phyloP scores from a whole-genome alignment of 2,113 vertebrate genomes.

The Rhinolophus sinicus region DNA sequence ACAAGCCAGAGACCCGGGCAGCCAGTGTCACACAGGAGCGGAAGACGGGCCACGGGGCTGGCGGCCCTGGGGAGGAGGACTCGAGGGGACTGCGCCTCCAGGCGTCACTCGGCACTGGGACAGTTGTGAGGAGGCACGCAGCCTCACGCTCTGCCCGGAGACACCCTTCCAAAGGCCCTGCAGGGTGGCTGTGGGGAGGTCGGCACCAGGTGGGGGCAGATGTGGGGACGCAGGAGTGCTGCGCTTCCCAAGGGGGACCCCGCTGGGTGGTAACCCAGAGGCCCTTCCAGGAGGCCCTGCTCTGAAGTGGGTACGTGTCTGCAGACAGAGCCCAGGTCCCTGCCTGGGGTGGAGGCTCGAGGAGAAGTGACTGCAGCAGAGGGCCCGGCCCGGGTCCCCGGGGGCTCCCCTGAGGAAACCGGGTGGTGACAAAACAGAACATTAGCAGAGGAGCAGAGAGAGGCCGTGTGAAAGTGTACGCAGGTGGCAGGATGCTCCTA shows the following conservation, averaged over 20 bases:
- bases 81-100: not conserved
- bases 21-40: not conserved
- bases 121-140: not conserved
- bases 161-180: not conserved
- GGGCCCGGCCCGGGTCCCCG: not conserved
- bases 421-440: rapidly evolving
- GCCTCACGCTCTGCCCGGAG: not conserved
- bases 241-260: not conserved
- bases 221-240: not conserved
- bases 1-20: not conserved
- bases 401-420: not conserved
- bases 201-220: not conserved
- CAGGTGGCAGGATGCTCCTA: not conserved
- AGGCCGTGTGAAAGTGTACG: not conserved
- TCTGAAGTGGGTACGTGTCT: not conserved
- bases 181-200: no score
- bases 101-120: not conserved
- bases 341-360: not conserved
- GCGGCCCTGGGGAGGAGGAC: not conserved
- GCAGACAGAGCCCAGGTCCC: not conserved
- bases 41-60: rapidly evolving
- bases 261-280: not conserved
- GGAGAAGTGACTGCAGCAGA: not conserved
- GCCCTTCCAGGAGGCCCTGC: not conserved
- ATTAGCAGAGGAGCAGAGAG: not conserved